Base-by-base conservation (phyloP, 2,888 invertebrate species). In the Phaedon cochleariae region DNA sequence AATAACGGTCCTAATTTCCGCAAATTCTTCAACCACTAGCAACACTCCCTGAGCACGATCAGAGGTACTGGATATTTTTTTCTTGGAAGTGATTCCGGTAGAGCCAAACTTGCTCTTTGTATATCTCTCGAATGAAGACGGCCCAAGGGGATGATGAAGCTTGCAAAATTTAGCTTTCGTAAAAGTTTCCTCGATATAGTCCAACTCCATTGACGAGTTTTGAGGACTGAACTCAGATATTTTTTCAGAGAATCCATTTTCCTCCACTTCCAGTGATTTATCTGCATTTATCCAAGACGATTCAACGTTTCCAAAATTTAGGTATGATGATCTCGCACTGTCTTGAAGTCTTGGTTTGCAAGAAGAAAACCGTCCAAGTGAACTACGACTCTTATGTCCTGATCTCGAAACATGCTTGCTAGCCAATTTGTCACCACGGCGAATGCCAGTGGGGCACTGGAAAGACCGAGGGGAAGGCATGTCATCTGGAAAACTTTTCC, bases 361-460 rank as follows among this genome's bases (percentile, higher is more conserved):
- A n/a, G n/a, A n/a, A n/a, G n/a, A n/a, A n/a, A n/a, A n/a, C n/a
- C n/a, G n/a, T n/a, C n/a, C n/a, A n/a, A n/a, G n/a, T 75, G 77
- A 0, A 76, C 73, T 9, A 76, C 59, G 1, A 73, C 60, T 53
- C 72, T 62, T 18, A 73, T 64, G 0, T 62, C 67, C 54, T 45
- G 65, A 20, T 60, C 17, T 18, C 73, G 59, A 2, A 76, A 59
- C n/a, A n/a, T n/a, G n/a, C n/a, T n/a, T n/a, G n/a, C n/a, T n/a
- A n/a, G n/a, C n/a, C n/a, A n/a, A n/a, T 76, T 76, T 46, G 73
- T 59, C 7, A 76, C 52, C 3, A 67, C 37, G 6, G 74, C 70
- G 54, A 76, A 76, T 5, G 70, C 67, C 22, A 61, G 37, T 1
- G 76, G 76, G 4, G 71, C 65, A 10, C 55, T 54, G 12, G 72